Evolutionary conservation across 2,888 invertebrate species (phyloP).

Genomic region (Vanessa cardui): DNA sequence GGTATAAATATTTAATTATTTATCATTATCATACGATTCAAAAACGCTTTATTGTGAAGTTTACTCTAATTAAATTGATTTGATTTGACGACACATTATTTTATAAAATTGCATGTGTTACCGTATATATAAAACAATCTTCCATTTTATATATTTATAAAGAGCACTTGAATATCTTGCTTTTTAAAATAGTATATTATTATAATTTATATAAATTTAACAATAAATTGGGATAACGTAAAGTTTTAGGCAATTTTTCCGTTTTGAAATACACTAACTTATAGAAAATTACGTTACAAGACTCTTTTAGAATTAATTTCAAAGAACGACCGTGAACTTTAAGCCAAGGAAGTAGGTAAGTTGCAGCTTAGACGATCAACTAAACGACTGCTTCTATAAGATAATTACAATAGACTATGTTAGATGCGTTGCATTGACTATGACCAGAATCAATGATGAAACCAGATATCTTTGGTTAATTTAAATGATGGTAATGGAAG

Average conservation of each 20-base stretch:
- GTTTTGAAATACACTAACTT: not conserved
- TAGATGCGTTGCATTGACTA: not conserved
- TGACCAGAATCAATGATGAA: not conserved
- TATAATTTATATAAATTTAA: too few species aligned
- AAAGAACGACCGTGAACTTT: constrained; percentile 24
- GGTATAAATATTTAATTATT: too few species aligned
- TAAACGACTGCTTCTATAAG: not conserved
- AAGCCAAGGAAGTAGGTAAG: not conserved
- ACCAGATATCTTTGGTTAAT: constrained; percentile 5
- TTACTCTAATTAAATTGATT: too few species aligned
- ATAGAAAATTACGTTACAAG: constrained; percentile 19
- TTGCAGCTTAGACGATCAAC: not conserved
- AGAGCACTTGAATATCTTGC: too few species aligned
- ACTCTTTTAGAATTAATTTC: constrained; percentile 13
- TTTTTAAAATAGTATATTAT: too few species aligned
- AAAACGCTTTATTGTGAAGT: too few species aligned
- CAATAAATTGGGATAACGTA: not conserved
- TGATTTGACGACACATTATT: too few species aligned
- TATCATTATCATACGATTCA: too few species aligned
- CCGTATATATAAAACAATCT: too few species aligned
- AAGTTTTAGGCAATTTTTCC: not conserved
- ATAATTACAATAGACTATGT: too few species aligned
- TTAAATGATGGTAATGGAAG: constrained; percentile 10
- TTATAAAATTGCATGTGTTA: too few species aligned
- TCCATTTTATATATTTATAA: too few species aligned